phyloP scores from a whole-genome alignment of 1,140 invertebrate species.

The Drosophila pruinosa region DNA sequence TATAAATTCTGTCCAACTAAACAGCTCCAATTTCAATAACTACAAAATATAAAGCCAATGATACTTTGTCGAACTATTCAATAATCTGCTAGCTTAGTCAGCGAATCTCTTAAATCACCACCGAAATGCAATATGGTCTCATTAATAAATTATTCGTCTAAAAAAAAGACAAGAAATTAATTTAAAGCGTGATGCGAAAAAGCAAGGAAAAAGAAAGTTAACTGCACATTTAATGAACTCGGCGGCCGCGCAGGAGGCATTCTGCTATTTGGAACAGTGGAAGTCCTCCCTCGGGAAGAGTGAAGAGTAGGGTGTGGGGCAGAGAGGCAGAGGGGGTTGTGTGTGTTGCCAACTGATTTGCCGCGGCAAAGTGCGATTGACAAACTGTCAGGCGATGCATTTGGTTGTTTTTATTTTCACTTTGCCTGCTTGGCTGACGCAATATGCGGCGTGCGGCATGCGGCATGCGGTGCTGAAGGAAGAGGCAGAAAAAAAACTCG shows the following conservation, averaged over 20 bases:
- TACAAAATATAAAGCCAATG: too few relatives aligned
- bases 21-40: too few relatives aligned
- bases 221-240: slow-evolving; percentile 66
- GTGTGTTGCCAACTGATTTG: slow-evolving; percentile 62
- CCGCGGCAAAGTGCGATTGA: slow-evolving; percentile 69
- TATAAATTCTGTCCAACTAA: too few relatives aligned
- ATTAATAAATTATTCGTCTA: background rate
- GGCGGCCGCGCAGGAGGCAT: slow-evolving; percentile 11
- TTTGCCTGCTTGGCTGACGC: slow-evolving; percentile 29
- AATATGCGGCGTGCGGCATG: slow-evolving; percentile 12
- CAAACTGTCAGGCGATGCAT: slow-evolving; percentile 72
- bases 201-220: slow-evolving; percentile 2
- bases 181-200: background rate
- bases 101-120: too few relatives aligned
- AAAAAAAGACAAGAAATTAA: background rate
- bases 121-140: too few relatives aligned
- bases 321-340: background rate
- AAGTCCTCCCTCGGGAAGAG: background rate
- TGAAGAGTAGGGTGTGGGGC: background rate
- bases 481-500: slow-evolving; percentile 53
- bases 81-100: too few relatives aligned
- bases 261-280: slow-evolving; percentile 3
- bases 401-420: slow-evolving; percentile 50
- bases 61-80: too few relatives aligned
- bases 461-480: background rate